Evolutionary conservation across 2,113 vertebrate species (phyloP).

Genomic region (Amblyopsis rosae): DNA sequence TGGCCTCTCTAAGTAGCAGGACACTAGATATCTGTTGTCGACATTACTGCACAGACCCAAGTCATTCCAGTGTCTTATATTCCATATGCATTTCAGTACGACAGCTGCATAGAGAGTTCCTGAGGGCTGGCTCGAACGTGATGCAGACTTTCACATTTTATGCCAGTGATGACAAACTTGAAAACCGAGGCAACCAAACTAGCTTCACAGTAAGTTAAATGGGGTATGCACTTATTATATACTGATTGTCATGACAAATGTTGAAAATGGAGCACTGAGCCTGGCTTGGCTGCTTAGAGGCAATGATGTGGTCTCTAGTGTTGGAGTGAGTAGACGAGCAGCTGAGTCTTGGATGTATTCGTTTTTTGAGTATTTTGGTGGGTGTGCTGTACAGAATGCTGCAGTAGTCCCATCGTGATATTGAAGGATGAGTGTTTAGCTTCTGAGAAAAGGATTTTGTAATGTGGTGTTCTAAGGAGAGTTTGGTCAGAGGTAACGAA

Average conservation of each 20-base stretch:
- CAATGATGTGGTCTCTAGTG: no score
- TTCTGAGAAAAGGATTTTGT: no score
- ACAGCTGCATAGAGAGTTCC: slow-evolving; percentile 96
- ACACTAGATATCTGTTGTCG: background rate
- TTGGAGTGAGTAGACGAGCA: no score
- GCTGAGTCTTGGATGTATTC: no score
- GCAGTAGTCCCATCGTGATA: no score
- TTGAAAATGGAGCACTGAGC: background rate
- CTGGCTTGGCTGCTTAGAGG: background rate
- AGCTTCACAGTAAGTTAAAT: slow-evolving; percentile 82
- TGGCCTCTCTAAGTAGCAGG: background rate
- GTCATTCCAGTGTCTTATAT: background rate
- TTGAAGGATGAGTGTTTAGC: no score
- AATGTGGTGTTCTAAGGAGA: no score
- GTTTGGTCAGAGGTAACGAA: no score
- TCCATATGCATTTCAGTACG: slow-evolving; percentile 77
- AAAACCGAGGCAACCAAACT: slow-evolving; percentile 94
- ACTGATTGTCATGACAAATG: background rate
- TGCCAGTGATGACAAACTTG: slow-evolving; percentile 96
- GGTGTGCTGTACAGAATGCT: no score
- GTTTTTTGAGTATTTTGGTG: no score
- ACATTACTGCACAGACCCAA: background rate
- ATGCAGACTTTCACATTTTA: slow-evolving; percentile 99
- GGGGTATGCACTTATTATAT: background rate
- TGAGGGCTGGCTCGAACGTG: slow-evolving; percentile 90